A percentile compares a stretch with the other conserved stretches of the same genome.
These are phyloP conservation scores for Goniozus legneri DNA, from an alignment of 1,140 invertebrate species.

Conservation along the genomic window DNA sequence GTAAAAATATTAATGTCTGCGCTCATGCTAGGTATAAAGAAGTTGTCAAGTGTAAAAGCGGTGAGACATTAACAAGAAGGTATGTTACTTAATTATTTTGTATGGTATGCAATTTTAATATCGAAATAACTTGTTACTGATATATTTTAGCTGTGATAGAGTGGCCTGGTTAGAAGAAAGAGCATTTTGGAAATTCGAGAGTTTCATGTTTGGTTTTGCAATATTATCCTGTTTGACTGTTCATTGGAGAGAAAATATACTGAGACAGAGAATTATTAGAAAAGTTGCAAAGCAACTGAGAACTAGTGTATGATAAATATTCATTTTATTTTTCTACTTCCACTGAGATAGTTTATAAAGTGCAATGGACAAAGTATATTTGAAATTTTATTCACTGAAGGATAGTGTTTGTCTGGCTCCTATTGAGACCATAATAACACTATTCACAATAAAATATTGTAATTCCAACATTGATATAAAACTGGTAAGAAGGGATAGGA, in stretches of 20 bases:
- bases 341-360: conserved; percentile 6
- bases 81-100: conserved; percentile 30
- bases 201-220: conserved; percentile 66
- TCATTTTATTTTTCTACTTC: neutral
- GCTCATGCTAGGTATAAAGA: conserved; percentile 69
- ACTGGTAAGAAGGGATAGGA: conserved; percentile 21
- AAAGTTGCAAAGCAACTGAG: conserved; percentile 61
- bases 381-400: conserved; percentile 36
- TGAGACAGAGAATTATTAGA: conserved; percentile 59
- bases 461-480: conserved; percentile 36
- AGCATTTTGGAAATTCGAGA: conserved; percentile 82
- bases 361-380: conserved; percentile 42
- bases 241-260: conserved; percentile 56
- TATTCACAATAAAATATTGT: conserved; percentile 49
- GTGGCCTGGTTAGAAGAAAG: conserved; percentile 71
- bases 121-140: neutral
- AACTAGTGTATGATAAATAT: conserved; percentile 35
- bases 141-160: conserved; percentile 60
- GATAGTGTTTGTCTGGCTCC: conserved; percentile 39
- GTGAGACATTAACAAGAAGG: conserved; percentile 67
- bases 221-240: conserved; percentile 60
- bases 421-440: conserved; percentile 44
- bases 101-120: neutral
- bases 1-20: conserved; percentile 68
- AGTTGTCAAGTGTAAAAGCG: conserved; percentile 65